Conservation (phyloP, 2,797 vertebrate genomes). For the Astyanax mexicanus region DNA sequence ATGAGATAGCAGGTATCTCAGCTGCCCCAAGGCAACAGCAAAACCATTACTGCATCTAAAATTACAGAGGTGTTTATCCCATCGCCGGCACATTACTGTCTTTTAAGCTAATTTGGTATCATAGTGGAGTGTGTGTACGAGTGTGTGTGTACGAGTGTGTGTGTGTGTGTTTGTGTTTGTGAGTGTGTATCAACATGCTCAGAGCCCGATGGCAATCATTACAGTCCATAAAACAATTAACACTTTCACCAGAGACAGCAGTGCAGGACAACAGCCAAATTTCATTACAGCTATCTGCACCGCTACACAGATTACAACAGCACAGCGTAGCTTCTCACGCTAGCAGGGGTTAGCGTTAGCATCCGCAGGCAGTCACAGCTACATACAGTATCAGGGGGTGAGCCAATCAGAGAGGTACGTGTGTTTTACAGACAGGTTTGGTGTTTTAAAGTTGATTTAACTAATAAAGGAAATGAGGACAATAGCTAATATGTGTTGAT, state of each 20-base stretch:
- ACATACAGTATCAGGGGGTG: slow-evolving; percentile 44
- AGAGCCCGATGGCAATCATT: slow-evolving; percentile 36
- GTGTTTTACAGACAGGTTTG: slow-evolving; percentile 48
- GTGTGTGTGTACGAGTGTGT: slow-evolving; percentile 1
- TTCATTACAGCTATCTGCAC: slow-evolving; percentile 28
- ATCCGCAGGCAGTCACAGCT: slow-evolving; percentile 42
- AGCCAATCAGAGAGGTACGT: slow-evolving; percentile 52
- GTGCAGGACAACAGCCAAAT: slow-evolving; percentile 23
- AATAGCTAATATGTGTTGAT: too few relatives aligned
- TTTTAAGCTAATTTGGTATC: slow-evolving; percentile 39
- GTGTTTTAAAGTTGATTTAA: too few relatives aligned
- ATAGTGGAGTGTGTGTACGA: not conserved
- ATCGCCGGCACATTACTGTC: slow-evolving; percentile 28
- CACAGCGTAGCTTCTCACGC: slow-evolving; percentile 39
- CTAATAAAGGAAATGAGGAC: too few relatives aligned
- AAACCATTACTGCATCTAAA: slow-evolving; percentile 25
- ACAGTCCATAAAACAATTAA: slow-evolving; percentile 47
- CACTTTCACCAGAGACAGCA: slow-evolving; percentile 36
- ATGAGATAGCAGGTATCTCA: not conserved
- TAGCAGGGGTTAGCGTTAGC: slow-evolving; percentile 52
- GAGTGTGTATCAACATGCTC: not conserved
- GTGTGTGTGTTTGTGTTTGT: not conserved
- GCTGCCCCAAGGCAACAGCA: slow-evolving; percentile 11
- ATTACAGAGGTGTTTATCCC: slow-evolving; percentile 4
- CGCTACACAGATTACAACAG: slow-evolving; percentile 41